Conservation (phyloP, 1,140 invertebrate species). For the Drosophila kurseongensis region DNA sequence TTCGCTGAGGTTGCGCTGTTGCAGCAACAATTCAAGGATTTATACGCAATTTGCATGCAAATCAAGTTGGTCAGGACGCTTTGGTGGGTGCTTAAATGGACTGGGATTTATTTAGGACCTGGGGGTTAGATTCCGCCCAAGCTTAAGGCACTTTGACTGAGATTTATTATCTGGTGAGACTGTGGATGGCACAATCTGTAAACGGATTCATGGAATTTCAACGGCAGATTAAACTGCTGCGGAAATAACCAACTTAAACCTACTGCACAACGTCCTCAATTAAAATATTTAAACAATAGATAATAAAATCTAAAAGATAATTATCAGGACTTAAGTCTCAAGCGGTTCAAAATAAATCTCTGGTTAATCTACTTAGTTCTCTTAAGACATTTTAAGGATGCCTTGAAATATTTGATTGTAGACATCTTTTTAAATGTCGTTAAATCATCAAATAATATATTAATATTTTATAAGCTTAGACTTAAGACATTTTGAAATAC, state of each 20-base stretch:
- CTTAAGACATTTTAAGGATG: too few species aligned
- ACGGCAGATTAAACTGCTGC: conserved; percentile 28
- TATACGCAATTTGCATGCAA: conserved; percentile 51
- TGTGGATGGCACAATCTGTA: conserved; percentile 2
- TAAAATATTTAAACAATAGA: not conserved
- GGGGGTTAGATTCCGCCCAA: not conserved
- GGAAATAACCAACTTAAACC: not conserved
- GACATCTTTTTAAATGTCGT: too few species aligned
- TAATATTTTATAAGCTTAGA: too few species aligned
- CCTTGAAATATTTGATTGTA: too few species aligned
- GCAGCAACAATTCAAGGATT: conserved; percentile 58
- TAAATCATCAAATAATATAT: too few species aligned
- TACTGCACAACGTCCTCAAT: not conserved
- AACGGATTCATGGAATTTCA: conserved; percentile 37
- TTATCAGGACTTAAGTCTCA: too few species aligned
- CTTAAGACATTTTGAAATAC: too few species aligned
- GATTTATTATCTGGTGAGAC: conserved; percentile 41
- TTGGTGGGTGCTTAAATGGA: conserved; percentile 2
- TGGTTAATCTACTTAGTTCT: too few species aligned
- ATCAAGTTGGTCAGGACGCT: conserved; percentile 37
- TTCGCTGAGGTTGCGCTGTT: conserved; percentile 5
- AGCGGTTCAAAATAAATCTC: too few species aligned
- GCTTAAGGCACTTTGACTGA: conserved; percentile 19
- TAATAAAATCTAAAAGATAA: too few species aligned
- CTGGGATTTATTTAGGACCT: not conserved